These are phyloP conservation scores for Diorhabda sublineata DNA, from an alignment of 1,140 invertebrate genomes.

Conservation along the genomic window DNA sequence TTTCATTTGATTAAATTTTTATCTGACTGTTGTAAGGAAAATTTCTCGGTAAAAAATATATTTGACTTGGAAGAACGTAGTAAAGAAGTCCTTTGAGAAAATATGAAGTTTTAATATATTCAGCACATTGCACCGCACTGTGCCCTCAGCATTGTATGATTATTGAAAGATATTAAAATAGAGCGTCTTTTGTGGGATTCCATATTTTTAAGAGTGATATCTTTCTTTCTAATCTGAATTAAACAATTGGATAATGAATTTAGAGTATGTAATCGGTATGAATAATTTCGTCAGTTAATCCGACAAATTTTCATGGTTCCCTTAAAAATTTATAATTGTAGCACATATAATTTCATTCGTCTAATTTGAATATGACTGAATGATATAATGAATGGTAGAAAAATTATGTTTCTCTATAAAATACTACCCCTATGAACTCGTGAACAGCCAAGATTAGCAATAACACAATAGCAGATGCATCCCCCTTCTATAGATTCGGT, in stretches of 20 bases:
- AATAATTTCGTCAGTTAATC: neutral
- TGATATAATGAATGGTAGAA: too few species aligned
- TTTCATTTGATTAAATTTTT: conserved; percentile 1
- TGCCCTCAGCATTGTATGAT: neutral
- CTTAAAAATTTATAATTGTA: too few species aligned
- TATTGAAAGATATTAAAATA: neutral
- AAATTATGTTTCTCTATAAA: too few species aligned
- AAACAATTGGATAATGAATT: neutral
- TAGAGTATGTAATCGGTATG: neutral
- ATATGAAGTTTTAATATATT: conserved; percentile 3
- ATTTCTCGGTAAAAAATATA: neutral
- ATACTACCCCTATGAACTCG: too few species aligned
- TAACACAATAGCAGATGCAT: too few species aligned
- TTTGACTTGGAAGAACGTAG: neutral
- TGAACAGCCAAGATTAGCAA: too few species aligned
- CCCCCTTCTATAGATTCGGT: too few species aligned
- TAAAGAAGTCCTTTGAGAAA: conserved; percentile 2
- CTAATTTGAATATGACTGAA: too few species aligned
- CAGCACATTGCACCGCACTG: neutral
- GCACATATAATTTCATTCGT: too few species aligned
- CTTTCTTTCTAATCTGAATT: neutral
- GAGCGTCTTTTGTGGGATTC: neutral
- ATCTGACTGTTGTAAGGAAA: conserved; percentile 2
- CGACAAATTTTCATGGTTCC: neutral
- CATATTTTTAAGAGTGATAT: neutral